Conservation (phyloP, 2,113 vertebrate genomes). For the Lonchura striata region DNA sequence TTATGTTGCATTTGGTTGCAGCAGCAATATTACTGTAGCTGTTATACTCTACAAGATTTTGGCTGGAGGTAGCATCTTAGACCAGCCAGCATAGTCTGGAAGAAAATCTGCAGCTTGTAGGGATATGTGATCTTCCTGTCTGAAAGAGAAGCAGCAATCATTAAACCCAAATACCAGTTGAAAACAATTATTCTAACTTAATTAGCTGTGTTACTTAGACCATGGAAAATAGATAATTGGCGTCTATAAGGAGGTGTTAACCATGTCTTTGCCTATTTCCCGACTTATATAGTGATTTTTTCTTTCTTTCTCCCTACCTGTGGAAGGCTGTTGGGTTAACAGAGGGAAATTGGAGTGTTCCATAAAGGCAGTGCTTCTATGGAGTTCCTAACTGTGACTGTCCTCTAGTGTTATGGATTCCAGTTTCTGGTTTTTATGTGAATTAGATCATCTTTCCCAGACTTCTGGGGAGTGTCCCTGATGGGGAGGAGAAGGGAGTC, state of each 20-base stretch:
- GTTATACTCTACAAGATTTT: not conserved
- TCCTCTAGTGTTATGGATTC: not conserved
- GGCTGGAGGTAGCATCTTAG: not conserved
- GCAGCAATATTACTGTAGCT: not conserved
- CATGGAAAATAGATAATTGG: not conserved
- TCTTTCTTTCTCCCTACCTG: fast-evolving
- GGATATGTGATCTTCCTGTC: not conserved
- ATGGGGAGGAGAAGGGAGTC: not conserved
- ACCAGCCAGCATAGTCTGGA: not conserved
- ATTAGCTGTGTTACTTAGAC: conserved; percentile 4
- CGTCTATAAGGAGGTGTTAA: not conserved
- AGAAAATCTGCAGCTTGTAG: not conserved
- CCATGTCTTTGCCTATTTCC: not conserved
- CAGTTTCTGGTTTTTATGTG: not conserved
- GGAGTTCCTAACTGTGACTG: not conserved
- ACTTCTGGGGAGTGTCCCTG: not conserved
- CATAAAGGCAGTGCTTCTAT: not conserved
- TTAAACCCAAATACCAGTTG: not conserved
- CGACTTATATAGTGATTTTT: not conserved
- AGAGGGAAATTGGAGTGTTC: not conserved
- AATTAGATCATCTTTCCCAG: not conserved
- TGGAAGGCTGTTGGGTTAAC: not conserved
- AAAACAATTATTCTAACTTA: conserved; percentile 21
- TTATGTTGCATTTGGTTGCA: not conserved
- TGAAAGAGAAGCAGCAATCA: not conserved